A percentile compares a stretch with the other conserved stretches of the same genome.
phyloP scores from a whole-genome alignment of 2,888 invertebrate species.

The Tiphia femorata region DNA sequence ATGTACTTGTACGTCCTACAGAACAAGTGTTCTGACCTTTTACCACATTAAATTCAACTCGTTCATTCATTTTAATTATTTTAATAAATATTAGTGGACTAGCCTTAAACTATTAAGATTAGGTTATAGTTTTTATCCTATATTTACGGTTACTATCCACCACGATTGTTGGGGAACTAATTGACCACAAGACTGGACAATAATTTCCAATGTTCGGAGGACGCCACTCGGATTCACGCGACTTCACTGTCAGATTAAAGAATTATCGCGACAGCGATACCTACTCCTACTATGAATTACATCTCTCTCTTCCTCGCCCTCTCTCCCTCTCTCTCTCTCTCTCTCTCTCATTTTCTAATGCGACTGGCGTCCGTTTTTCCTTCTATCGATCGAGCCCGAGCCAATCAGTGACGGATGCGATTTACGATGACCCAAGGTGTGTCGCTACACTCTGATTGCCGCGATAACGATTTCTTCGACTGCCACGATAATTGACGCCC shows the following conservation, averaged over 20 bases:
- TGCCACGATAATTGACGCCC: conserved; percentile 46
- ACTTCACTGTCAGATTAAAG: not conserved
- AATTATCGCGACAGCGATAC: not conserved
- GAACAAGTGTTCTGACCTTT: too few species aligned
- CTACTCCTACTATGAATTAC: not conserved
- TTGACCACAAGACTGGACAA: too few species aligned
- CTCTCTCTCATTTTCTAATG: not conserved
- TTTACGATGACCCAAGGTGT: conserved; percentile 48
- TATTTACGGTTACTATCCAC: too few species aligned
- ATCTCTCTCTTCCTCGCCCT: not conserved
- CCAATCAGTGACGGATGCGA: conserved; percentile 48
- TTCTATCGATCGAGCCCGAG: conserved; percentile 17
- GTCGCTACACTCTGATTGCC: conserved; percentile 60
- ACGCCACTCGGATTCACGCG: too few species aligned
- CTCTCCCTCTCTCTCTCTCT: not conserved
- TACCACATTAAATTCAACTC: too few species aligned
- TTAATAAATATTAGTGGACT: too few species aligned
- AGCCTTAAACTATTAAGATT: too few species aligned
- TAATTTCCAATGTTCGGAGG: too few species aligned
- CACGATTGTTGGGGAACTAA: too few species aligned
- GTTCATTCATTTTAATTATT: too few species aligned
- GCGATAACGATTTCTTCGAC: conserved; percentile 59
- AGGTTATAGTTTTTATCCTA: too few species aligned
- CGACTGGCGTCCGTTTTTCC: conserved; percentile 21
- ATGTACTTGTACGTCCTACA: too few species aligned